Evolutionary conservation across 2,113 vertebrate species (phyloP).

Genomic region (Nerophis lumbriciformis): DNA sequence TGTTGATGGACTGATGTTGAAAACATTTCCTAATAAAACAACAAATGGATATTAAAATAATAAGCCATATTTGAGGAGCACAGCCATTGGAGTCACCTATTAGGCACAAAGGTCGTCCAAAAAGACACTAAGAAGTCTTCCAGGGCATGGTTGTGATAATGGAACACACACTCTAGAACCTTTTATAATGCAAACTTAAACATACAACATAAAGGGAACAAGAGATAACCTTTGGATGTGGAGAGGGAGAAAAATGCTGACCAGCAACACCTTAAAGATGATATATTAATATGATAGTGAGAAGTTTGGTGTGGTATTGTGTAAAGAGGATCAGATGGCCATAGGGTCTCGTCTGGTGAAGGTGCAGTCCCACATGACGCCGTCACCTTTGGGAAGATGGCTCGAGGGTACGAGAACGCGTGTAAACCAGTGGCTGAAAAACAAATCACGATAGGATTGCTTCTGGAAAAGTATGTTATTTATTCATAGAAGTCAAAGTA

Average conservation of each 20-base stretch:
- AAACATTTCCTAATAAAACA: not conserved
- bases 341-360: slow-evolving; percentile 72
- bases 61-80: not conserved
- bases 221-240: not conserved
- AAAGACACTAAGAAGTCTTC: not conserved
- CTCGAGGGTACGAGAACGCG: slow-evolving; percentile 87
- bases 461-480: not conserved
- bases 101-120: not conserved
- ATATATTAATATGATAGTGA: not conserved
- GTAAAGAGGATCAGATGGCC: slow-evolving; percentile 69
- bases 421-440: slow-evolving; percentile 89
- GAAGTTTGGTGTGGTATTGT: not conserved
- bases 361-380: slow-evolving; percentile 83
- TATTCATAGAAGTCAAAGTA: not conserved
- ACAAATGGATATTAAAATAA: not conserved
- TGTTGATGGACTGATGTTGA: not conserved
- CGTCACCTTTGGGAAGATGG: slow-evolving; percentile 80
- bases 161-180: not conserved
- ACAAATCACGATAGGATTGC: not conserved
- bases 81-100: not conserved
- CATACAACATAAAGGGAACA: not conserved
- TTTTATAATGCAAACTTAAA: not conserved
- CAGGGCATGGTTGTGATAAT: too few species aligned
- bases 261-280: slow-evolving; percentile 39
- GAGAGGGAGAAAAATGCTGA: slow-evolving; percentile 4